phyloP scores from a whole-genome alignment of 2,113 vertebrate genomes.

The Antennarius striatus region DNA sequence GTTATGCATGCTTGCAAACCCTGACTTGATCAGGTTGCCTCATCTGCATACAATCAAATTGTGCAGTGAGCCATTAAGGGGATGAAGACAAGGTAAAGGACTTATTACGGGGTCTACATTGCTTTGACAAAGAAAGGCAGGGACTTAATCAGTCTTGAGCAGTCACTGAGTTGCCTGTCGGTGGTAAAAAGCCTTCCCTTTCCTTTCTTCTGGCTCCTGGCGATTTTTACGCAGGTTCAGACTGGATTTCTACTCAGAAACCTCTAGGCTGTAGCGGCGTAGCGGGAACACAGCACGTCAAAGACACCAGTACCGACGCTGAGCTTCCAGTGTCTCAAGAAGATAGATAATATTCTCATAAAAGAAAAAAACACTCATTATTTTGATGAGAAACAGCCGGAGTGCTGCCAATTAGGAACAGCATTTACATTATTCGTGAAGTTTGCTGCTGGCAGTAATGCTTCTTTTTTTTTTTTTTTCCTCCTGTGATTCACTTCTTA shows the following conservation, averaged over 20 bases:
- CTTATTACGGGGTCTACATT: conserved; percentile 49
- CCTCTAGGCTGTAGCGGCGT: conserved; percentile 21
- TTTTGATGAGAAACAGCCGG: conserved; percentile 79
- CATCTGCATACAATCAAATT: conserved; percentile 79
- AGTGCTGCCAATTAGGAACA: conserved; percentile 73
- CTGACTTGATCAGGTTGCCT: conserved; percentile 63
- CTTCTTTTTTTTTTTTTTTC: not conserved
- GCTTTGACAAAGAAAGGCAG: conserved; percentile 55
- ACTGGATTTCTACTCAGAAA: conserved; percentile 21
- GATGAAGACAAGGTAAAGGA: conserved; percentile 36
- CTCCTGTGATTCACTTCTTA: conserved; percentile 18
- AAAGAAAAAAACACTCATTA: conserved; percentile 74
- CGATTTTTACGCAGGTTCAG: conserved; percentile 17
- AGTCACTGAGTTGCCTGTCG: conserved; percentile 30
- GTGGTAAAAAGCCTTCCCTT: conserved; percentile 25
- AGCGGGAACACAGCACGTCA: not conserved
- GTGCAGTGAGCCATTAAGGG: conserved; percentile 65
- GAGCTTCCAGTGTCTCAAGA: conserved; percentile 33
- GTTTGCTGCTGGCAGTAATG: conserved; percentile 68
- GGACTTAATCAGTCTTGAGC: conserved; percentile 61
- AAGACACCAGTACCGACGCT: not conserved
- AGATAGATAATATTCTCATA: conserved; percentile 56
- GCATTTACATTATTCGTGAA: conserved; percentile 78
- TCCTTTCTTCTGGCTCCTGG: conserved; percentile 10
- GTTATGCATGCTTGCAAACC: conserved; percentile 58